Base-by-base conservation (phyloP, 1,140 invertebrate genomes). In the Papilio helenus region DNA sequence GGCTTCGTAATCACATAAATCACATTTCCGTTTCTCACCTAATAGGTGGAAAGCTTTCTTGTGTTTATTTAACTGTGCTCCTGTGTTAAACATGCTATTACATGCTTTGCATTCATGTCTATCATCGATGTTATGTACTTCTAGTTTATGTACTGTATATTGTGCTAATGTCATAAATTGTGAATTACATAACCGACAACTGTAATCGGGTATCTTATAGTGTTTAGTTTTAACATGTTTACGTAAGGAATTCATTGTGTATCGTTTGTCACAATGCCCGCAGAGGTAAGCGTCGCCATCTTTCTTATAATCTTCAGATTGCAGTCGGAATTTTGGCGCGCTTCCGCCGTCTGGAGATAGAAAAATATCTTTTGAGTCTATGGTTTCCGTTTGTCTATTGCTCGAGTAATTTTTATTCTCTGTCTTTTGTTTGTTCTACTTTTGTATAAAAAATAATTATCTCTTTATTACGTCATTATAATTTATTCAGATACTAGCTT, bases 1-100 rank as follows among this genome's bases (percentile, higher is more conserved):
- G 0, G 89, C 86, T 26, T 93, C 90, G 74, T 92, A 94, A 10
- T 94, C 91, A 49, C 93, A 94, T 12, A 85, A 81, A 14, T 90
- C 83, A 65, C 93, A 94, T 68, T 90, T 88, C 26, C 88, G 86
- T 29, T 86, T 90, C 73, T 88, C 87, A 0, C 91, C 92, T 14
- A 93, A 51, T 90, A 93, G 93, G 34, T 94, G 93, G 23, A 89
- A 94, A 8, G 86, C 89, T 51, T 92, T 92, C 0, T 87, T 90
- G 23, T 94, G 92, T 49, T 90, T 93, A 1, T 85, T 76, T 0
- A 94, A 65, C 42, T 90, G 89, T 0, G 89, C 79, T 68, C 86
- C 88, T 0, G 88, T 88, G 65, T 94, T 94, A 77, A 94, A 94
- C 0, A 72, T 82, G 8, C 85, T 86, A 12, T 90, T 91, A 80